These are phyloP conservation scores for Acromyrmex heyeri DNA, from an alignment of 1,140 invertebrate species.

Conservation along the genomic window DNA sequence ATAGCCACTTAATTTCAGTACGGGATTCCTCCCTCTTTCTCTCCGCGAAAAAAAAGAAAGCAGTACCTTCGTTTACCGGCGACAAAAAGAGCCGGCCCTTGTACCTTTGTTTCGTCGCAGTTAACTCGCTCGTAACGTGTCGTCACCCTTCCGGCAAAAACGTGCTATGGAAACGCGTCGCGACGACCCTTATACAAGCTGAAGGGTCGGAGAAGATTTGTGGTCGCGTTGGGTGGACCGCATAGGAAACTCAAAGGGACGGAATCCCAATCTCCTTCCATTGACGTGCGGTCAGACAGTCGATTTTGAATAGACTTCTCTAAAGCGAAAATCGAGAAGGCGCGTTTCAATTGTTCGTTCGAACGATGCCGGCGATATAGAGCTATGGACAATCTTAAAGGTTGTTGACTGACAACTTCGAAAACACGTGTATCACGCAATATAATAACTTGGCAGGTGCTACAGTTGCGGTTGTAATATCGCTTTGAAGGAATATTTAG, in stretches of 20 bases:
- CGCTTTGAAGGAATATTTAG: background rate
- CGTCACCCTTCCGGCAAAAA: slow-evolving; percentile 60
- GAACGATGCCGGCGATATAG: slow-evolving; percentile 14
- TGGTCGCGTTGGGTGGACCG: slow-evolving; percentile 53
- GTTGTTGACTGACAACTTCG: slow-evolving; percentile 53
- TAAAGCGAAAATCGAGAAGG: slow-evolving; percentile 35
- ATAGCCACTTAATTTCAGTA: slow-evolving; percentile 75
- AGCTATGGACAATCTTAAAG: slow-evolving; percentile 8
- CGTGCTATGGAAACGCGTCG: slow-evolving; percentile 19
- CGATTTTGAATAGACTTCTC: slow-evolving; percentile 33
- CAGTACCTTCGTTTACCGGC: slow-evolving; percentile 31
- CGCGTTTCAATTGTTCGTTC: background rate
- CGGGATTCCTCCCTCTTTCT: background rate
- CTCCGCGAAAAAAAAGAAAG: slow-evolving; percentile 21
- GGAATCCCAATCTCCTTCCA: slow-evolving; percentile 61
- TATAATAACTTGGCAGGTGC: slow-evolving; percentile 46
- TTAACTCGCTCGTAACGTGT: slow-evolving; percentile 48
- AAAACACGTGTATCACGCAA: slow-evolving; percentile 36
- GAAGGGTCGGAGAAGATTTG: slow-evolving; percentile 69
- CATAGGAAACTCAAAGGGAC: slow-evolving; percentile 21
- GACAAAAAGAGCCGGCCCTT: slow-evolving; percentile 48
- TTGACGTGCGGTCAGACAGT: slow-evolving; percentile 39
- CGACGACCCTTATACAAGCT: slow-evolving; percentile 34
- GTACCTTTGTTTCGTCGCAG: slow-evolving; percentile 58
- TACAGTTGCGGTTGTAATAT: background rate